phyloP scores from a whole-genome alignment of 2,888 invertebrate species.

The Callyntrura sp. region DNA sequence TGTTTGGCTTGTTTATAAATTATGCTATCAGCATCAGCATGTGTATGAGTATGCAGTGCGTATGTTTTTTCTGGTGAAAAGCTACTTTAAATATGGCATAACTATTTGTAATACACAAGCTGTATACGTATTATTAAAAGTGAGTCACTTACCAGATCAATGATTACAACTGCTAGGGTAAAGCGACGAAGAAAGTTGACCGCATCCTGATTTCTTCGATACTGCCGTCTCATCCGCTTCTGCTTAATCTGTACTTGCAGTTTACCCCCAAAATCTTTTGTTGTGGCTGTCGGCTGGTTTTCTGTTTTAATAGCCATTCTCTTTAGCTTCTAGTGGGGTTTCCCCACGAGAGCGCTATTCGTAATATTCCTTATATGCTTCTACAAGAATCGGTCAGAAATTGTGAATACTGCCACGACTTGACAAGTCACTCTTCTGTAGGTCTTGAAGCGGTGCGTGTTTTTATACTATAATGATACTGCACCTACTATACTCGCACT shows the following conservation, averaged over 20 bases:
- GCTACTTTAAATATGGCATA: no score
- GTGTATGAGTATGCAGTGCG: no score
- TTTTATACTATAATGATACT: no score
- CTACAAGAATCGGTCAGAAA: not conserved
- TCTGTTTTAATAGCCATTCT: not conserved
- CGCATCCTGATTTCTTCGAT: conserved; percentile 54
- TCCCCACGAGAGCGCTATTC: not conserved
- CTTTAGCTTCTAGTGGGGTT: not conserved
- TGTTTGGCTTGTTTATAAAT: not conserved
- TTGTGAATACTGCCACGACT: not conserved
- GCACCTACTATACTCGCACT: not conserved
- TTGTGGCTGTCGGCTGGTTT: no score
- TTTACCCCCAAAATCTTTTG: not conserved
- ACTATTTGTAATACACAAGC: no score
- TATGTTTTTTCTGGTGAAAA: no score
- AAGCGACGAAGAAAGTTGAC: conserved; percentile 68
- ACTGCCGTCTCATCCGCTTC: conserved; percentile 5
- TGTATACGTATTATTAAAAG: not conserved
- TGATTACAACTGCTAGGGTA: conserved; percentile 71
- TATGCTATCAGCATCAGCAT: not conserved
- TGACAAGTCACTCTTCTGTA: not conserved
- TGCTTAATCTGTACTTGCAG: conserved; percentile 4
- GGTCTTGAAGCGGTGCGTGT: no score
- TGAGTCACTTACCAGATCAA: conserved; percentile 80
- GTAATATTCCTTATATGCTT: not conserved